These are phyloP conservation scores for Lamprologus ornatipinnis DNA, from an alignment of 2,113 vertebrate species.

Conservation along the genomic window DNA sequence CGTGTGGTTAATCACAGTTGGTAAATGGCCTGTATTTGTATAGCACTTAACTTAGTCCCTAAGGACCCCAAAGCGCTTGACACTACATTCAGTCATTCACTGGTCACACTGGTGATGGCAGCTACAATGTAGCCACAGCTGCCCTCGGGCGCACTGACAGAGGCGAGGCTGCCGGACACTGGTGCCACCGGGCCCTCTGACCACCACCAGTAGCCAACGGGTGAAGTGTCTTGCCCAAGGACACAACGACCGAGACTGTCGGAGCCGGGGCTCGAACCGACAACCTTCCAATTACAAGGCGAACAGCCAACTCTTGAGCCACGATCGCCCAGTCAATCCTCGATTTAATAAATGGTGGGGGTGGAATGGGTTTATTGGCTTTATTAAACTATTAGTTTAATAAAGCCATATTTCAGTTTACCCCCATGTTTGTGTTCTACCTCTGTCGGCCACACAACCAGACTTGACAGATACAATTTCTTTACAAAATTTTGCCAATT, in stretches of 20 bases:
- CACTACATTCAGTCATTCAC: rapidly evolving
- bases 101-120: background rate
- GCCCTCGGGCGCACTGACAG: rapidly evolving
- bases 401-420: background rate
- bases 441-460: background rate
- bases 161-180: rapidly evolving
- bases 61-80: background rate
- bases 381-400: background rate
- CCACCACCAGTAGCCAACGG: background rate
- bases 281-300: no score
- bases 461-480: background rate
- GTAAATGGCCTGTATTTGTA: no score
- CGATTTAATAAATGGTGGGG: background rate
- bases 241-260: no score
- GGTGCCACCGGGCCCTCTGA: background rate
- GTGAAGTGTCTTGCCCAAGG: no score
- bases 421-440: background rate
- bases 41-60: no score
- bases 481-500: background rate
- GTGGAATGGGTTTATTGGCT: background rate
- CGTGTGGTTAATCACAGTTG: background rate
- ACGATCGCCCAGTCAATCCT: rapidly evolving
- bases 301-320: background rate
- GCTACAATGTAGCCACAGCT: background rate
- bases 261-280: no score